Conservation (phyloP, 2,888 invertebrate species). For the Rhagophthalmus giganteus region DNA sequence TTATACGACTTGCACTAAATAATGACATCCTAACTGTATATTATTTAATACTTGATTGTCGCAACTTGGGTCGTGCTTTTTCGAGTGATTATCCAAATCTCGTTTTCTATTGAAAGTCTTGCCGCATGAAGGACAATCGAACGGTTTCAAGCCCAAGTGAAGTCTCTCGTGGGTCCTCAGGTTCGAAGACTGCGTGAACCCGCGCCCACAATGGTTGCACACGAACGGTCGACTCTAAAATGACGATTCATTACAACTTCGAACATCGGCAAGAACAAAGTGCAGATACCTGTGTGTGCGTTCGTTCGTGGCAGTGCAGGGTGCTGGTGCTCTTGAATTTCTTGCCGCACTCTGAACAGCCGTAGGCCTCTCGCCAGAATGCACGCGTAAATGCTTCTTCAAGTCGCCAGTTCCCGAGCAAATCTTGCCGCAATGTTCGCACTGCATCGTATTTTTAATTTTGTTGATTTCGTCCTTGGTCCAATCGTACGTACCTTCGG, state of each 20-base stretch:
- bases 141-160: conserved; percentile 33
- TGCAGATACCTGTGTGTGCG: conserved; percentile 31
- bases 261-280: neutral
- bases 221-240: conserved; percentile 35
- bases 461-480: conserved; percentile 28
- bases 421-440: conserved; percentile 37
- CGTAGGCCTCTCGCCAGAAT: conserved; percentile 35
- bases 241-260: neutral
- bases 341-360: conserved; percentile 34
- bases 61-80: conserved; percentile 30
- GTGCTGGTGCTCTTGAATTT: conserved; percentile 35
- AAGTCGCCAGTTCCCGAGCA: conserved; percentile 33
- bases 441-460: conserved; percentile 33
- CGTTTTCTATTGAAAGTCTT: conserved; percentile 36
- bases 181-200: conserved; percentile 38
- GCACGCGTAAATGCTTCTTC: conserved; percentile 34
- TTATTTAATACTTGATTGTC: conserved; percentile 1
- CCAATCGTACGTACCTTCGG: conserved; percentile 32
- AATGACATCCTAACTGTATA: no score
- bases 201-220: conserved; percentile 34
- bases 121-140: conserved; percentile 31
- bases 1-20: neutral
- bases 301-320: conserved; percentile 35
- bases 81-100: conserved; percentile 35
- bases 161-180: conserved; percentile 36